Percentiles rank a stretch among this genome's conserved stretches.
These are phyloP conservation scores for Sebastes minor DNA, from an alignment of 2,797 vertebrate genomes.

Conservation along the genomic window DNA sequence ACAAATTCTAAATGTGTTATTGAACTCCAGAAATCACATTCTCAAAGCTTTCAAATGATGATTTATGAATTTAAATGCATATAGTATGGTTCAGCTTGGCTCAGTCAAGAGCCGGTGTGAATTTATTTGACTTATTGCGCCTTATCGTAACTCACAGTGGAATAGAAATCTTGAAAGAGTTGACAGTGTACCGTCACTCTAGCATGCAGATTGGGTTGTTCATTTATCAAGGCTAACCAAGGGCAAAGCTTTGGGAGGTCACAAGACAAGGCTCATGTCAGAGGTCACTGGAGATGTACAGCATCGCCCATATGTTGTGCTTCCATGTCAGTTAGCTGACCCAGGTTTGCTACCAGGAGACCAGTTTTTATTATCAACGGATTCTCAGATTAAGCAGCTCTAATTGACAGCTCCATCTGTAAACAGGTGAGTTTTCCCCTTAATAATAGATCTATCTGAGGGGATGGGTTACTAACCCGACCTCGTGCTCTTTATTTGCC, in stretches of 20 bases:
- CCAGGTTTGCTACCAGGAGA: conserved; percentile 15
- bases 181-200: background rate
- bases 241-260: conserved; percentile 28
- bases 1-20: conserved; percentile 16
- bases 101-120: background rate
- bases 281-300: conserved; percentile 38
- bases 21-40: conserved; percentile 24
- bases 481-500: conserved; percentile 3
- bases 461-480: conserved; percentile 9
- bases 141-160: background rate
- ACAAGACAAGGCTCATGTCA: background rate
- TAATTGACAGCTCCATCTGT: conserved; percentile 55
- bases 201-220: conserved; percentile 20
- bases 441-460: background rate
- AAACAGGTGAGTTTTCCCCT: conserved; percentile 31
- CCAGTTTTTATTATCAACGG: conserved; percentile 19
- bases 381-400: conserved; percentile 9
- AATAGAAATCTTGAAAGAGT: conserved; percentile 6
- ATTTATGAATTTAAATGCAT: conserved; percentile 14
- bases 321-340: conserved; percentile 36
- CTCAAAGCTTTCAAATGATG: conserved; percentile 1
- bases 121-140: conserved; percentile 19
- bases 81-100: background rate
- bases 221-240: conserved; percentile 14
- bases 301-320: conserved; percentile 51